Evolutionary conservation across 2,797 vertebrate genomes (phyloP).

Genomic region (Anomalospiza imberbis): DNA sequence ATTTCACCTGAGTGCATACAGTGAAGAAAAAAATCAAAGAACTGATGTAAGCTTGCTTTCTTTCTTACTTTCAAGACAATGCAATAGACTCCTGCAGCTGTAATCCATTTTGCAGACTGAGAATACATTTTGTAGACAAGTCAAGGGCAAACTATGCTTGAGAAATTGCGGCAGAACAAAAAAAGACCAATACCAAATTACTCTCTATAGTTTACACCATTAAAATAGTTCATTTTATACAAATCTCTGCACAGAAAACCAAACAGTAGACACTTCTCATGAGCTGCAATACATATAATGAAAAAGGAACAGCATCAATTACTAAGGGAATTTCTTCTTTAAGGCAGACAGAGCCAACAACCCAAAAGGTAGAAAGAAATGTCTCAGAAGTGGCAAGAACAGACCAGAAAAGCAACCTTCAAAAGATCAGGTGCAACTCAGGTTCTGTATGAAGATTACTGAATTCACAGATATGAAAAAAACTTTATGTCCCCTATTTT

Average conservation of each 20-base stretch:
- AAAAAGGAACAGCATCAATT: neutral
- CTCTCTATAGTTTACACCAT: neutral
- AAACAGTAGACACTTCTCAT: neutral
- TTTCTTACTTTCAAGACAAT: neutral
- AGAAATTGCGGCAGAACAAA: neutral
- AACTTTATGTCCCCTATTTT: neutral
- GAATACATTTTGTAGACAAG: neutral
- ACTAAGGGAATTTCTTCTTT: neutral
- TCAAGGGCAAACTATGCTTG: neutral
- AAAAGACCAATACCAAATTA: neutral
- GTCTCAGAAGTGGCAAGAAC: neutral
- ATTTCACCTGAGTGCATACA: neutral
- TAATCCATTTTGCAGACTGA: neutral
- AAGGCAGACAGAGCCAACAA: neutral
- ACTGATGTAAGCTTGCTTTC: neutral
- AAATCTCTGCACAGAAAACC: neutral
- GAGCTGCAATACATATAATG: neutral
- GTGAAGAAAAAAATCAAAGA: neutral
- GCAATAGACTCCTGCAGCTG: neutral
- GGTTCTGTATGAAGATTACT: neutral
- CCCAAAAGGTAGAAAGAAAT: neutral
- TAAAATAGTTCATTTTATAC: neutral
- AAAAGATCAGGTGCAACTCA: neutral
- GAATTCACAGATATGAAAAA: neutral
- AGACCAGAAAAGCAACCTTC: neutral